Conservation (phyloP, 2,113 vertebrate species). For the Callipepla californica region DNA sequence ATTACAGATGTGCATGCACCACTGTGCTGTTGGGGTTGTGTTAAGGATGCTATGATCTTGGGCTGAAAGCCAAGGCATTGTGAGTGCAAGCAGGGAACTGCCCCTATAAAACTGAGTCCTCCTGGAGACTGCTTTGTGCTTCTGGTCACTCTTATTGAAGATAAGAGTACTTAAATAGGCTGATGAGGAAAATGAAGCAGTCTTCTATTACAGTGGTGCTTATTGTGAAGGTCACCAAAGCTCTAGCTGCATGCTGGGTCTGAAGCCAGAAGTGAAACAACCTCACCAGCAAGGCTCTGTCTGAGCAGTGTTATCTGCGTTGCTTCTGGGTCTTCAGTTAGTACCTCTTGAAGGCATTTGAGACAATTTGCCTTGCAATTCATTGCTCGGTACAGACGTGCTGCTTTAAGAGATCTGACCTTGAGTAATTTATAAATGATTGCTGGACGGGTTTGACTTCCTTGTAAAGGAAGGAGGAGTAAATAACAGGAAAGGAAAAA, state of each 20-base stretch:
- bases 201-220: not conserved
- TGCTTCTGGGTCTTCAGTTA: not conserved
- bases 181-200: not conserved
- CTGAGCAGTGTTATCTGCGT: not conserved
- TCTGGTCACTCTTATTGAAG: not conserved
- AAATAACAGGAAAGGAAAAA: not conserved
- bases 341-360: constrained; percentile 43
- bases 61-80: not conserved
- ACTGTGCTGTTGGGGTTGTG: not conserved
- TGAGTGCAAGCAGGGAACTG: not conserved
- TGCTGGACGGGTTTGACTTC: not conserved
- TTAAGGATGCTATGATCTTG: not conserved
- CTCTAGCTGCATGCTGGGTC: not conserved
- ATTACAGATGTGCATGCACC: not conserved
- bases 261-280: constrained; percentile 23
- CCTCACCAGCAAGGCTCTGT: not conserved
- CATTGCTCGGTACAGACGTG: not conserved
- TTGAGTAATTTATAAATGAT: not conserved
- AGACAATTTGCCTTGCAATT: constrained; percentile 55
- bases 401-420: constrained; percentile 10
- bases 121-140: not conserved
- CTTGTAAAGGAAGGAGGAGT: not conserved
- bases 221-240: not conserved
- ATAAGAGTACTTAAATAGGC: not conserved
- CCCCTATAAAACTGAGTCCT: not conserved